Evolutionary conservation across 1,140 invertebrate species (phyloP).

Genomic region (Sycophaga agraensis): DNA sequence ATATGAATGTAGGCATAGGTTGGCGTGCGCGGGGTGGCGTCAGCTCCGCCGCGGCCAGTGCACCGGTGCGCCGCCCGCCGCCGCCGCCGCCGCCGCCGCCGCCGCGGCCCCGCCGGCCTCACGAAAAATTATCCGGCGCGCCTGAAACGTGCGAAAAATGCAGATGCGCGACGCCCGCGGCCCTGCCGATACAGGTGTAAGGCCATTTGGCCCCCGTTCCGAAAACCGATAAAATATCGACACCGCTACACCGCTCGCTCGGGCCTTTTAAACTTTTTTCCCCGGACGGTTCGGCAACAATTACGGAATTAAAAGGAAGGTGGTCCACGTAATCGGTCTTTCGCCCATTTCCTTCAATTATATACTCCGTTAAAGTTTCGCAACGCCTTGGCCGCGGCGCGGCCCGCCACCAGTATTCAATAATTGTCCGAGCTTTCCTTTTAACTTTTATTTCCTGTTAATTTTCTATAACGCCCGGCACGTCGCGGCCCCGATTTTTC

Average conservation of each 20-base stretch:
- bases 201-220: neutral
- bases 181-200: neutral
- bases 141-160: constrained; percentile 24
- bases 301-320: too few species aligned
- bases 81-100: neutral
- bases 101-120: neutral
- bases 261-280: neutral
- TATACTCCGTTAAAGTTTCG: too few species aligned
- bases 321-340: too few species aligned
- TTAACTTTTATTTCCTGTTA: too few species aligned
- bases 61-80: neutral
- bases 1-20: constrained; percentile 35
- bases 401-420: too few species aligned
- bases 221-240: constrained; percentile 11
- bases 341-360: too few species aligned
- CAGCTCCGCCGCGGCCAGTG: neutral
- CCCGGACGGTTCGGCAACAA: too few species aligned
- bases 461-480: too few species aligned
- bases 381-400: too few species aligned
- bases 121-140: constrained; percentile 18
- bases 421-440: too few species aligned
- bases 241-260: neutral
- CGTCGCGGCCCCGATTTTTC: too few species aligned
- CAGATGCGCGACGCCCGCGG: neutral
- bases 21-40: neutral